Conservation (phyloP, 2,113 vertebrate species). For the Panurus biarmicus region DNA sequence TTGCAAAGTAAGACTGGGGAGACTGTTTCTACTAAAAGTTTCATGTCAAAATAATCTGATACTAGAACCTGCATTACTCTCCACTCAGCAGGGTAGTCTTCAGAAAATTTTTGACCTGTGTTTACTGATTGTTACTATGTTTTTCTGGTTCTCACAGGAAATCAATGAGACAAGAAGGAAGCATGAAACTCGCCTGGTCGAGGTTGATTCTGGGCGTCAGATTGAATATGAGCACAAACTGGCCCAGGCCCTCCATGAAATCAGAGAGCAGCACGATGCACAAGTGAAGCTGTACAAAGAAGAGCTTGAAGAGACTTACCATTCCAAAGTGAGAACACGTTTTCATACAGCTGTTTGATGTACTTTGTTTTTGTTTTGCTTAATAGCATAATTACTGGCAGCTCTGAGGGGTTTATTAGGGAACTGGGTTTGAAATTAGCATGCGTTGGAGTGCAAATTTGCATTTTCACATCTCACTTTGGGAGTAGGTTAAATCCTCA, state of each 20-base stretch:
- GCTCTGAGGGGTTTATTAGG: neutral
- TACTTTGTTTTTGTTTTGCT: neutral
- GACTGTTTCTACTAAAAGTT: neutral
- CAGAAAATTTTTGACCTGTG: neutral
- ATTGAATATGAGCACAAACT: conserved; percentile 84
- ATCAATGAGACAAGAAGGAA: conserved; percentile 79
- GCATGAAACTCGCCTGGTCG: conserved; percentile 76
- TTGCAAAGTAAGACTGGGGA: neutral
- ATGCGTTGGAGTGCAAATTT: neutral
- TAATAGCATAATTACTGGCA: neutral
- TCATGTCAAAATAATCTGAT: neutral
- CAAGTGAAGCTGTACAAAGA: conserved; percentile 83
- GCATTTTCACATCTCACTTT: neutral
- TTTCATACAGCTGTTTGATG: neutral
- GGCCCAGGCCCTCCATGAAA: conserved; percentile 77
- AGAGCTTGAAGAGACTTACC: conserved; percentile 80
- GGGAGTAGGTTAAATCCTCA: neutral
- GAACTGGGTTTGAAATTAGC: neutral
- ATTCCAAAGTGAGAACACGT: conserved; percentile 72
- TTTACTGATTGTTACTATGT: neutral
- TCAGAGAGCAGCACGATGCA: conserved; percentile 81
- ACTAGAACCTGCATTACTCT: neutral
- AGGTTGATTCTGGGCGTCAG: conserved; percentile 80
- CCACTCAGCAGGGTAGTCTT: accelerated
- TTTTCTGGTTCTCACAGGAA: conserved; percentile 68